These are phyloP conservation scores for Hydropsyche betteni DNA, from an alignment of 2,888 invertebrate species.

Conservation along the genomic window DNA sequence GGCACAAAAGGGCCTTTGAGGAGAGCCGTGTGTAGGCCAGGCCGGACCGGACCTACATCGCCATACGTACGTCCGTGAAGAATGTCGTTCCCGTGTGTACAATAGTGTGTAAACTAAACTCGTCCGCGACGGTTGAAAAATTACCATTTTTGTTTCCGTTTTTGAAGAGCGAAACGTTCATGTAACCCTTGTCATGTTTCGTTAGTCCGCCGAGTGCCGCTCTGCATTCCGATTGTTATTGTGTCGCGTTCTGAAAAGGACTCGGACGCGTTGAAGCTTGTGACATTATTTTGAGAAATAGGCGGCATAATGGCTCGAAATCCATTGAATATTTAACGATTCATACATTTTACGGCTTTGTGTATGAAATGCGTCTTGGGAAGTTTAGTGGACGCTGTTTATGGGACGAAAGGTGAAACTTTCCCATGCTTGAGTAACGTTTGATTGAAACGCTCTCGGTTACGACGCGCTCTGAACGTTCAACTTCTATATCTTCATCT, in stretches of 20 bases:
- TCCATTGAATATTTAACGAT: too few species aligned
- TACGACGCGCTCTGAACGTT: not conserved
- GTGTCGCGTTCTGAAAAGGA: too few species aligned
- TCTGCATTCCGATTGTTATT: not conserved
- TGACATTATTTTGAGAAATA: too few species aligned
- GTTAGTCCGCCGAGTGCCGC: not conserved
- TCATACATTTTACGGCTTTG: too few species aligned
- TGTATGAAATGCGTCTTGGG: too few species aligned
- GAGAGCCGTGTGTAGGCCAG: not conserved
- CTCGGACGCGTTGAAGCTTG: too few species aligned
- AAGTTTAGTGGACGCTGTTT: too few species aligned
- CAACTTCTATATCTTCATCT: constrained; percentile 19
- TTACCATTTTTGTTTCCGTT: constrained; percentile 32
- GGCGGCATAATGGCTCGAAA: too few species aligned
- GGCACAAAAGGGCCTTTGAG: constrained; percentile 24
- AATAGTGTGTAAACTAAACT: constrained; percentile 31
- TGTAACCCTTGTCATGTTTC: constrained; percentile 19
- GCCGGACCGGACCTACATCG: constrained; percentile 8
- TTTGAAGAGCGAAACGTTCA: not conserved
- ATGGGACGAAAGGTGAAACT: too few species aligned
- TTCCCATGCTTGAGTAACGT: not conserved
- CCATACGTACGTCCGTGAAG: not conserved
- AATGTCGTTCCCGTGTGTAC: constrained; percentile 13
- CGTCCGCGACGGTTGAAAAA: constrained; percentile 19
- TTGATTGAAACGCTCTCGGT: constrained; percentile 9